These are phyloP conservation scores for Unio delphinus DNA, from an alignment of 2,888 invertebrate species.

Conservation along the genomic window DNA sequence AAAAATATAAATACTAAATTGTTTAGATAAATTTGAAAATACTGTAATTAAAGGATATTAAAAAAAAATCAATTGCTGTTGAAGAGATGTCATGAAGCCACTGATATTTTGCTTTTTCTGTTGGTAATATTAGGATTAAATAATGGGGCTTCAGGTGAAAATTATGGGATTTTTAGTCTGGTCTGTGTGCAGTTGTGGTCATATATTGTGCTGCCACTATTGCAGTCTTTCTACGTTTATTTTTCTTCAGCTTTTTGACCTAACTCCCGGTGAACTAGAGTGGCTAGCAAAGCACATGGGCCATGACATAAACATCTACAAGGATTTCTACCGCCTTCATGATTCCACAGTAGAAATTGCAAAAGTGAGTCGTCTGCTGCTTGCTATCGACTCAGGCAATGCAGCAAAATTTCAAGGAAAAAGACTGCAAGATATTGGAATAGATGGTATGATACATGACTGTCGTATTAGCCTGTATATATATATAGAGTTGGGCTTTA, in stretches of 20 bases:
- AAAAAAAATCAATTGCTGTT: too few species aligned
- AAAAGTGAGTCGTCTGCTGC: slow-evolving; percentile 7
- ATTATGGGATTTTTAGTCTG: too few species aligned
- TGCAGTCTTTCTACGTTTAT: not conserved
- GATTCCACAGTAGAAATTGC: slow-evolving; percentile 8
- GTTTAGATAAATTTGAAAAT: too few species aligned
- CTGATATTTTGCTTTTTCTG: too few species aligned
- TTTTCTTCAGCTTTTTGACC: slow-evolving; percentile 5
- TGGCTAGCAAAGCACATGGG: slow-evolving; percentile 12
- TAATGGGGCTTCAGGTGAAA: too few species aligned
- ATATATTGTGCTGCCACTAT: not conserved
- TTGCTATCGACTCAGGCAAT: slow-evolving; percentile 4
- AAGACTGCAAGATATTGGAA: slow-evolving; percentile 5
- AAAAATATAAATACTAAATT: too few species aligned
- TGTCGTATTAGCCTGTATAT: too few species aligned
- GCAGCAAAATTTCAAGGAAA: slow-evolving; percentile 3
- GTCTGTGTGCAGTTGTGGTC: too few species aligned
- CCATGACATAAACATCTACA: slow-evolving; percentile 7
- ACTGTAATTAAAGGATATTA: too few species aligned
- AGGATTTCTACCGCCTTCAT: slow-evolving; percentile 7
- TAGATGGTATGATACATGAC: slow-evolving; percentile 4
- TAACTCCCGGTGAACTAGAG: slow-evolving; percentile 3
- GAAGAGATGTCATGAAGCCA: too few species aligned
- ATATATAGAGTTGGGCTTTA: too few species aligned
- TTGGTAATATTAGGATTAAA: too few species aligned